These are phyloP conservation scores for Colletes latitarsis DNA, from an alignment of 1,140 invertebrate genomes.

Conservation along the genomic window DNA sequence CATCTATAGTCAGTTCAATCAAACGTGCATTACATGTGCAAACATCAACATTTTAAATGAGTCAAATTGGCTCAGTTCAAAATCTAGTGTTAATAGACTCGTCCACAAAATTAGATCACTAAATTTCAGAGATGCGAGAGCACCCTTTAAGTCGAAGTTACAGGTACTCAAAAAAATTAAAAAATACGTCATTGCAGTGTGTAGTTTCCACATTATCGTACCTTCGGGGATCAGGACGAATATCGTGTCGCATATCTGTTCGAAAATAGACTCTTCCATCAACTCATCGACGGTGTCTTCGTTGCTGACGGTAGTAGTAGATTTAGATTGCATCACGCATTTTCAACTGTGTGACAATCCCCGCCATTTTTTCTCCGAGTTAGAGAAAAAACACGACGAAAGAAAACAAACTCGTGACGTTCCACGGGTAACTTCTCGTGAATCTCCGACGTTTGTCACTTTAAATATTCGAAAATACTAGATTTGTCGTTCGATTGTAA, in stretches of 20 bases:
- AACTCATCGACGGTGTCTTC: constrained; percentile 16
- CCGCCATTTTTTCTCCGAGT: constrained; percentile 11
- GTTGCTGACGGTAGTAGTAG: constrained; percentile 19
- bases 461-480: neutral
- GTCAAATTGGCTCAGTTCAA: too few relatives aligned
- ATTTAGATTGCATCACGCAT: constrained; percentile 44
- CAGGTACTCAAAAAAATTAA: too few relatives aligned
- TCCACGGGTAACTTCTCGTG: neutral
- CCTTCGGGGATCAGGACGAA: constrained; percentile 48
- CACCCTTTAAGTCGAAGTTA: too few relatives aligned
- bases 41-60: neutral
- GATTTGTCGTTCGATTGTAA: too few relatives aligned
- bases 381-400: neutral
- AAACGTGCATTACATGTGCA: constrained; percentile 3
- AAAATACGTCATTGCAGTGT: too few relatives aligned
- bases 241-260: constrained; percentile 53
- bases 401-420: neutral
- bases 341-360: neutral
- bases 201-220: neutral
- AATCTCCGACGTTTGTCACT: neutral
- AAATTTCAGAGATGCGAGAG: too few relatives aligned
- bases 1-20: constrained; percentile 10
- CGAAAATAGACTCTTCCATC: constrained; percentile 45
- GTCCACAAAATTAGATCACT: too few relatives aligned
- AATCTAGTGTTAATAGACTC: too few relatives aligned